Conservation (phyloP, 1,140 invertebrate species). For the Rhopalosiphum maidis region DNA sequence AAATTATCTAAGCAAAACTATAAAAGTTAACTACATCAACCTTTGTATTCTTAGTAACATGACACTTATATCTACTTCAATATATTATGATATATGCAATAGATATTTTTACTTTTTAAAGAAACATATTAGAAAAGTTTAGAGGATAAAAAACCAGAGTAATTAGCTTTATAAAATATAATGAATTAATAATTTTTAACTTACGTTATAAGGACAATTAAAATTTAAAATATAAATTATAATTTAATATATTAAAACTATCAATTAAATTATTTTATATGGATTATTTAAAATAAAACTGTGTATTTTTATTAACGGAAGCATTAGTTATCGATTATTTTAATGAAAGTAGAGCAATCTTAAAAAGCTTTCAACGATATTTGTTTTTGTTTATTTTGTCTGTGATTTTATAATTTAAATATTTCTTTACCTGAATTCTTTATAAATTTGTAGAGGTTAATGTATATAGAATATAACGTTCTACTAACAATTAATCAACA, state of each 20-base stretch:
- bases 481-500: conserved; percentile 42
- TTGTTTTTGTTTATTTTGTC: conserved; percentile 16
- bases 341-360: background rate
- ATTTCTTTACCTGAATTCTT: conserved; percentile 27
- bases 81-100: background rate
- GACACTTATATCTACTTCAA: background rate
- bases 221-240: background rate
- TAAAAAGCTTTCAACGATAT: conserved; percentile 15
- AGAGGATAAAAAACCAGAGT: background rate
- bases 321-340: background rate
- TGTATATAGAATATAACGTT: conserved; percentile 1
- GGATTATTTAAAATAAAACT: background rate
- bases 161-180: background rate
- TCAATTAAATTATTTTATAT: background rate
- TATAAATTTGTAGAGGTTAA: background rate
- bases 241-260: background rate
- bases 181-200: background rate
- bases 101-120: conserved; percentile 3
- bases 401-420: background rate
- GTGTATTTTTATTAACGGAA: background rate
- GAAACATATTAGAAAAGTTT: background rate
- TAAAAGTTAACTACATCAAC: background rate
- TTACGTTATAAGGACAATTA: background rate
- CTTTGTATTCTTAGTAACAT: background rate
- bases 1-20: background rate